A percentile compares a stretch with the other conserved stretches of the same genome.
Evolutionary conservation across 2,888 invertebrate genomes (phyloP).

Genomic region (Drosophila paracracens): DNA sequence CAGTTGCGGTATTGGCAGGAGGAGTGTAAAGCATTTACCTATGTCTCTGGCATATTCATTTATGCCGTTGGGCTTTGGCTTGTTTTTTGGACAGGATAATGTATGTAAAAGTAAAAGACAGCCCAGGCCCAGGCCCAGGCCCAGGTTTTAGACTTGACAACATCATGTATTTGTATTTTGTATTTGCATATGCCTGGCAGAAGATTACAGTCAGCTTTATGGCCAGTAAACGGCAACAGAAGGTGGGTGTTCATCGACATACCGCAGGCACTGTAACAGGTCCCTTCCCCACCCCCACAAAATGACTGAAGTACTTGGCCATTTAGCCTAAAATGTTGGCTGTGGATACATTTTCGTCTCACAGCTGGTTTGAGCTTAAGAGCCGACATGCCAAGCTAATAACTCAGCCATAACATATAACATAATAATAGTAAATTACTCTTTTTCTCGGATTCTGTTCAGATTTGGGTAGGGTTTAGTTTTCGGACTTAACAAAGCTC

Average conservation of each 20-base stretch:
- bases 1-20: slow-evolving; percentile 13
- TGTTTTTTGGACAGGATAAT: slow-evolving; percentile 43
- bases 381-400: neutral
- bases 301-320: slow-evolving; percentile 19
- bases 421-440: neutral
- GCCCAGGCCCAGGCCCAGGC: slow-evolving; percentile 4
- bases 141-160: slow-evolving; percentile 41
- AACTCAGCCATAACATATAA: neutral
- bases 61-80: slow-evolving; percentile 41
- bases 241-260: slow-evolving; percentile 2
- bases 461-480: neutral
- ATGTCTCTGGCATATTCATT: slow-evolving; percentile 51
- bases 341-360: neutral
- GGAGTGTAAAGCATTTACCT: slow-evolving; percentile 39
- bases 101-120: slow-evolving; percentile 33
- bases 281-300: neutral
- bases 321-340: slow-evolving; percentile 6
- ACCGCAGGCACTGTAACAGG: slow-evolving; percentile 14
- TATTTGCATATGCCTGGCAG: slow-evolving; percentile 50
- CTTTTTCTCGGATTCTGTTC: neutral
- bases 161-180: slow-evolving; percentile 29
- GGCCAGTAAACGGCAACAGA: slow-evolving; percentile 4
- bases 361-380: neutral
- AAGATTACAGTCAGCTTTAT: slow-evolving; percentile 36
- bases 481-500: neutral